Evolutionary conservation across 2,113 vertebrate genomes (phyloP).

Genomic region (Ceratotherium simum): DNA sequence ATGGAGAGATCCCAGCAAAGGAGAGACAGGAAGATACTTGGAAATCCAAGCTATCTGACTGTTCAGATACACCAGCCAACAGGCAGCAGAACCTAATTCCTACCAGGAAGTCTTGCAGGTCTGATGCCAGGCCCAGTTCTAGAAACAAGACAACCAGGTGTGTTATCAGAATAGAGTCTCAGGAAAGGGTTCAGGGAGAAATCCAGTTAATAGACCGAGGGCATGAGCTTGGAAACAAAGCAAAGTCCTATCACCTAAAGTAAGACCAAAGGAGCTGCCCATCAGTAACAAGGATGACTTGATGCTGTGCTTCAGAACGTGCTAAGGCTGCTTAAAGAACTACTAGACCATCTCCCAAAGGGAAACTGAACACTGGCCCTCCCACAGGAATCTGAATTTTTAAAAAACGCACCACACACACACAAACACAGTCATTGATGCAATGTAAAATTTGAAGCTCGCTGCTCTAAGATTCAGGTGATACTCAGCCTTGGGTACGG

Average conservation of each 20-base stretch:
- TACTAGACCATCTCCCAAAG: not conserved
- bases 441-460: not conserved
- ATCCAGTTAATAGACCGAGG: not conserved
- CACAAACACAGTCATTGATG: not conserved
- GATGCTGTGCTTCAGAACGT: not conserved
- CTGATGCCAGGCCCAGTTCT: not conserved
- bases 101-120: not conserved
- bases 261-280: not conserved
- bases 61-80: not conserved
- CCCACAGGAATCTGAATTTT: not conserved
- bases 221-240: conserved; percentile 36
- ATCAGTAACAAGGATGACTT: not conserved
- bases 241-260: not conserved
- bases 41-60: not conserved
- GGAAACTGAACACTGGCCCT: not conserved
- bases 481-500: not conserved
- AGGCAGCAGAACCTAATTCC: conserved; percentile 23
- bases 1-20: not conserved
- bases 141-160: conserved; percentile 16
- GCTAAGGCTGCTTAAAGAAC: not conserved
- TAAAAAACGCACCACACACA: not conserved
- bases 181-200: not conserved
- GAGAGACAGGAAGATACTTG: not conserved
- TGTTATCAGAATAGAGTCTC: not conserved
- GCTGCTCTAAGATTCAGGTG: not conserved